A percentile compares a stretch with the other conserved stretches of the same genome.
Conservation (phyloP, 1,140 invertebrate genomes). For the Hestina assimilis region DNA sequence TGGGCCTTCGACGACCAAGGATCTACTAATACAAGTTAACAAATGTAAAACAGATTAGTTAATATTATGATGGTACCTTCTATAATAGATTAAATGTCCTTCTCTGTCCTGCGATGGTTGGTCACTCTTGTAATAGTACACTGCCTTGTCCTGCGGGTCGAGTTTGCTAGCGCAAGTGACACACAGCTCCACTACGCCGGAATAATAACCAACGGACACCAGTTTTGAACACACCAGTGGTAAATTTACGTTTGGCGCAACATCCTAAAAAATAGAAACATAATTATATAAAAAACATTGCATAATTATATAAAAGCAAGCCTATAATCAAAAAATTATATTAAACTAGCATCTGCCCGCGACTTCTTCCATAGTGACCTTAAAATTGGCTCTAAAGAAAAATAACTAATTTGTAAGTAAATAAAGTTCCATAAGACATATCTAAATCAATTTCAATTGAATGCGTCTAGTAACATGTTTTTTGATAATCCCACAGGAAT, state of each 20-base stretch:
- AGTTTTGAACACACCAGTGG: slow-evolving; percentile 88
- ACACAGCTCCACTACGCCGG: slow-evolving; percentile 93
- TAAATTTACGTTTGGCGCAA: slow-evolving; percentile 88
- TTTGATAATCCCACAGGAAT: too few species aligned
- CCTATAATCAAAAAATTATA: too few species aligned
- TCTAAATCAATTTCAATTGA: too few species aligned
- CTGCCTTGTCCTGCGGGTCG: slow-evolving; percentile 92
- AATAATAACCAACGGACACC: slow-evolving; percentile 87
- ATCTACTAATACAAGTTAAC: too few species aligned
- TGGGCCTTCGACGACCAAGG: too few species aligned
- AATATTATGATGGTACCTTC: slow-evolving; percentile 72
- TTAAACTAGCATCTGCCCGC: too few species aligned
- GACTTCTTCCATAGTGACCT: too few species aligned
- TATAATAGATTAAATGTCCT: slow-evolving; percentile 84
- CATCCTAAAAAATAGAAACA: slow-evolving; percentile 72
- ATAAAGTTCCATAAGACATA: too few species aligned
- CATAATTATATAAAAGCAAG: too few species aligned
- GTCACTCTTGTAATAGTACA: slow-evolving; percentile 93
- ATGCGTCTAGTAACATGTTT: too few species aligned
- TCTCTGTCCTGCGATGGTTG: slow-evolving; percentile 87
- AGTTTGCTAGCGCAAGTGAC: slow-evolving; percentile 89
- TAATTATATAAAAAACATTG: slow-evolving; percentile 2
- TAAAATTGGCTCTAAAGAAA: too few species aligned
- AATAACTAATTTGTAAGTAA: not conserved
- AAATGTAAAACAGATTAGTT: not conserved